These are phyloP conservation scores for Drosophila navojoa DNA, from an alignment of 1,140 invertebrate genomes.

Conservation along the genomic window DNA sequence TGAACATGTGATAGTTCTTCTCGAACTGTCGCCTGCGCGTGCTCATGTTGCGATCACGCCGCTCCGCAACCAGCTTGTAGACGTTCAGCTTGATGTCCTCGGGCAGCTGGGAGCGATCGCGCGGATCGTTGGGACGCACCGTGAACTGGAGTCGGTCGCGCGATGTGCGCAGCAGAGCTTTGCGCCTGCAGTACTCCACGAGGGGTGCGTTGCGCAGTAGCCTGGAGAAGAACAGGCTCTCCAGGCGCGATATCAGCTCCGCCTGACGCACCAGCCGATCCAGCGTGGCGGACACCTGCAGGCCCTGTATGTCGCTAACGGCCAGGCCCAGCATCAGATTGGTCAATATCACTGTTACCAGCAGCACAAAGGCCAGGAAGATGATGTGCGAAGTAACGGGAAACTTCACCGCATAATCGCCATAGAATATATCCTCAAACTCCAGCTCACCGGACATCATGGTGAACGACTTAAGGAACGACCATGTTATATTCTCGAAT, in stretches of 20 bases:
- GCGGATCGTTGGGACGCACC: slow-evolving; percentile 91
- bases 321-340: slow-evolving; percentile 94
- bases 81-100: slow-evolving; percentile 89
- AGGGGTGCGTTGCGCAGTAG: slow-evolving; percentile 88
- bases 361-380: slow-evolving; percentile 90
- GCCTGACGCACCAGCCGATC: slow-evolving; percentile 92
- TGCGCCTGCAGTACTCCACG: slow-evolving; percentile 87
- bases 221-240: slow-evolving; percentile 91
- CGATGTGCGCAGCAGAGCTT: slow-evolving; percentile 89
- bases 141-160: slow-evolving; percentile 89
- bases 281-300: slow-evolving; percentile 91
- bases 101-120: slow-evolving; percentile 89
- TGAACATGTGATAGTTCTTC: slow-evolving; percentile 83
- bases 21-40: slow-evolving; percentile 84
- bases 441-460: slow-evolving; percentile 96
- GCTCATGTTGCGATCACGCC: slow-evolving; percentile 86
- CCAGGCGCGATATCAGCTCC: slow-evolving; percentile 90
- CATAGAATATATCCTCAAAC: slow-evolving; percentile 93
- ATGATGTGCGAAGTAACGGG: slow-evolving; percentile 90
- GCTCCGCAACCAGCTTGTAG: slow-evolving; percentile 89
- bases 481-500: slow-evolving; percentile 86
- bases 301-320: slow-evolving; percentile 92
- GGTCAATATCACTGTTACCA: slow-evolving; percentile 93
- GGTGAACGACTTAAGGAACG: slow-evolving; percentile 91
- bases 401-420: slow-evolving; percentile 85